Evolutionary conservation across 2,797 vertebrate genomes (phyloP).

Genomic region (Aldrovandia affinis): DNA sequence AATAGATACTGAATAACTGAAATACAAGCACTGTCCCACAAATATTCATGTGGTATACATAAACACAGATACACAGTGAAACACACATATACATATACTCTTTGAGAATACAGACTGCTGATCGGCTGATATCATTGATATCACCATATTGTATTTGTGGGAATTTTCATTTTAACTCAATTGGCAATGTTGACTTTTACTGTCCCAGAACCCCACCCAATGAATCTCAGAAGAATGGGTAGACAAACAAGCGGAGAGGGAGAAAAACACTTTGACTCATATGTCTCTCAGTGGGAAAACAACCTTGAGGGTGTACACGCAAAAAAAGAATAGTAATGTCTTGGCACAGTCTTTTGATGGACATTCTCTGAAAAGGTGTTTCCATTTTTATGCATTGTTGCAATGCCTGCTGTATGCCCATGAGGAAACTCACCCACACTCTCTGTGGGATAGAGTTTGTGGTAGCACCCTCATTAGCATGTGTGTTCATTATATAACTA

Average conservation of each 20-base stretch:
- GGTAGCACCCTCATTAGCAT: slow-evolving; percentile 36
- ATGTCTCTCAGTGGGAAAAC: background rate
- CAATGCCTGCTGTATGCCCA: background rate
- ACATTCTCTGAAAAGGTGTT: background rate
- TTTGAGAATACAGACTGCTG: background rate
- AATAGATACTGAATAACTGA: slow-evolving; percentile 9
- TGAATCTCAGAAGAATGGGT: slow-evolving; percentile 32
- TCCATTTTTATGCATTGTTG: slow-evolving; percentile 5
- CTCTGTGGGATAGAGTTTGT: slow-evolving; percentile 11
- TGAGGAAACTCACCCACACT: background rate
- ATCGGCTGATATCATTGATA: background rate
- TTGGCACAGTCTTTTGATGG: background rate
- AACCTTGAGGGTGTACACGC: background rate
- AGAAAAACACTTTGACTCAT: background rate
- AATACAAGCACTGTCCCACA: background rate
- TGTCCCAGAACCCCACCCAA: slow-evolving; percentile 40
- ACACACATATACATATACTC: slow-evolving; percentile 29
- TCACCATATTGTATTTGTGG: background rate
- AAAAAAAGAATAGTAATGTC: background rate
- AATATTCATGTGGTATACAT: background rate
- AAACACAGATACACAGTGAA: slow-evolving; percentile 16
- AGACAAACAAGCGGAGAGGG: slow-evolving; percentile 35
- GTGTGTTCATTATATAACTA: slow-evolving; percentile 39
- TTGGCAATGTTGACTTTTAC: slow-evolving; percentile 25
- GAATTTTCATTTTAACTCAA: slow-evolving; percentile 7